A percentile compares a stretch with the other conserved stretches of the same genome.
These are phyloP conservation scores for Zaprionus gabonicus DNA, from an alignment of 1,140 invertebrate species.

Conservation along the genomic window DNA sequence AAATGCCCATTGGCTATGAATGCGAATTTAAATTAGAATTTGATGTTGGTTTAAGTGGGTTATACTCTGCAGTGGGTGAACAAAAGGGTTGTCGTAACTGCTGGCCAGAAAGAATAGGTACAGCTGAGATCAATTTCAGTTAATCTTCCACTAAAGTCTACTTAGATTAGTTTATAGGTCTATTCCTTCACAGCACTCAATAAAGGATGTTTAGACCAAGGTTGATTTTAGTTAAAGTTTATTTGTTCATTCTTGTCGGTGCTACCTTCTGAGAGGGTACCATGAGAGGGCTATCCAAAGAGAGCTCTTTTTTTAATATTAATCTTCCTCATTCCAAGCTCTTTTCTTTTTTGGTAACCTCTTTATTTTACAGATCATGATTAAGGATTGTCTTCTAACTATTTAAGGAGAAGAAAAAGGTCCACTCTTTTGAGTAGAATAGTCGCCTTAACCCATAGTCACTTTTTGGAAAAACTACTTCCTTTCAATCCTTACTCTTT, in stretches of 20 bases:
- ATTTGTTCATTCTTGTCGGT: too few species aligned
- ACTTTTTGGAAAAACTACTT: neutral
- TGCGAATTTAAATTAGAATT: slow-evolving; percentile 27
- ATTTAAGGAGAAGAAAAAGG: too few species aligned
- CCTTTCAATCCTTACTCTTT: neutral
- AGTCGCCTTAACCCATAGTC: too few species aligned
- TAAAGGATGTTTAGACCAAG: neutral
- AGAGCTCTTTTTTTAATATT: neutral
- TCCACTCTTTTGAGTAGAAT: too few species aligned
- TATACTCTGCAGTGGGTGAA: neutral
- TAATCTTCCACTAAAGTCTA: neutral
- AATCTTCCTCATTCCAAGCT: neutral
- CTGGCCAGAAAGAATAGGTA: neutral
- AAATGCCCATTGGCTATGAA: slow-evolving; percentile 22
- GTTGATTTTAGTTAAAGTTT: neutral
- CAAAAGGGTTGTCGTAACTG: neutral
- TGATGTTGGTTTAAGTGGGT: slow-evolving; percentile 14
- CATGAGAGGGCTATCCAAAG: too few species aligned
- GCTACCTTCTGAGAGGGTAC: too few species aligned
- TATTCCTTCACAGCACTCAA: too few species aligned
- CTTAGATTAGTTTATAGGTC: too few species aligned
- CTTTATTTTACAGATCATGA: neutral
- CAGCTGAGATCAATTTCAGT: neutral
- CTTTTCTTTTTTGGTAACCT: neutral
- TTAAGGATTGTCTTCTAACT: neutral